These are phyloP conservation scores for Sarcophaga caerulescens DNA, from an alignment of 2,888 invertebrate species.

Conservation along the genomic window DNA sequence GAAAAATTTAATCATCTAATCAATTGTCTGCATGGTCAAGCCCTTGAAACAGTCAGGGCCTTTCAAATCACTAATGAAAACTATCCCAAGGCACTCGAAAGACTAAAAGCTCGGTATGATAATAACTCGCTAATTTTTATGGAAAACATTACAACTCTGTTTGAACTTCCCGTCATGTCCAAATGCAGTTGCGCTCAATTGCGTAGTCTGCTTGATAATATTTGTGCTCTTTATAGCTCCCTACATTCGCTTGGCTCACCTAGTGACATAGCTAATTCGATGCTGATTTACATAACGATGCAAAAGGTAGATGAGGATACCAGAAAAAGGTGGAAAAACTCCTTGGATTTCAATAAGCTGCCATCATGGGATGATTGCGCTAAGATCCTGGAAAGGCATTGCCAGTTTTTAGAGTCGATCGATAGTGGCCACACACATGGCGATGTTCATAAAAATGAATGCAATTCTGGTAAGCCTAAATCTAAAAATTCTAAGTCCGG, in stretches of 20 bases:
- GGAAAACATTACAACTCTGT: conserved; percentile 43
- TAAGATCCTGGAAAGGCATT: conserved; percentile 38
- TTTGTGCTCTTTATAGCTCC: conserved; percentile 42
- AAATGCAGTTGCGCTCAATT: conserved; percentile 24
- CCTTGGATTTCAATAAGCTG: conserved; percentile 50
- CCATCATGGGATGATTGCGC: conserved; percentile 59
- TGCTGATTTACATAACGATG: conserved; percentile 7
- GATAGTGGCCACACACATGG: not conserved
- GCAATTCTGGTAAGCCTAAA: not conserved
- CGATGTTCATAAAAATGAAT: not conserved
- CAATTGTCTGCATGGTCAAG: conserved; percentile 41
- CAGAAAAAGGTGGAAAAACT: conserved; percentile 53
- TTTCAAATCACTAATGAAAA: conserved; percentile 45
- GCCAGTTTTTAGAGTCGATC: conserved; percentile 42
- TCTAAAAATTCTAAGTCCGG: not conserved
- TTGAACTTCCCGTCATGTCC: conserved; percentile 31
- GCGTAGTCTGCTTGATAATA: conserved; percentile 45
- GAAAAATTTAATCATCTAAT: conserved; percentile 45
- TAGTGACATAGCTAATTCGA: conserved; percentile 47
- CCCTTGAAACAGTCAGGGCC: conserved; percentile 41
- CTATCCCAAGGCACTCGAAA: conserved; percentile 42
- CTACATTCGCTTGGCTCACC: conserved; percentile 26
- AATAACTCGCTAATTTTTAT: conserved; percentile 44
- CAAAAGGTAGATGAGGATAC: conserved; percentile 51
- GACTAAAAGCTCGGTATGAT: conserved; percentile 49